A percentile compares a stretch with the other conserved stretches of the same genome.
phyloP scores from a whole-genome alignment of 2,113 vertebrate species.

The Laticauda laticaudata region DNA sequence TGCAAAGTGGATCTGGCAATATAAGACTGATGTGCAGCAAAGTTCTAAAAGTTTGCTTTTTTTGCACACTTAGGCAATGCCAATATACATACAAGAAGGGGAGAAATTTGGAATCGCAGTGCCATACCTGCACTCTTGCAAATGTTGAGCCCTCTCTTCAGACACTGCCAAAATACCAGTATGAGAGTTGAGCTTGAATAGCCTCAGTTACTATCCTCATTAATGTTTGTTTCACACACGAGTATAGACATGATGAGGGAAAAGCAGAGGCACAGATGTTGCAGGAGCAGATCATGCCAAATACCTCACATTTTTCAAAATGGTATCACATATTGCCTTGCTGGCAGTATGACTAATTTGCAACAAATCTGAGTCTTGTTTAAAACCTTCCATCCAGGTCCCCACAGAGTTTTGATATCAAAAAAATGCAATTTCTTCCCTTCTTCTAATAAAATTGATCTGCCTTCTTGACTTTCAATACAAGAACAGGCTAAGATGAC shows the following conservation, averaged over 20 bases:
- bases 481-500: background rate
- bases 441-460: no score
- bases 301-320: background rate
- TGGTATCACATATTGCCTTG: background rate
- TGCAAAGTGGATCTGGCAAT: background rate
- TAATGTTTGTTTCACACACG: background rate
- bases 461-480: background rate
- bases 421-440: background rate
- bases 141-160: background rate
- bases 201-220: background rate
- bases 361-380: background rate
- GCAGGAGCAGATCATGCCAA: background rate
- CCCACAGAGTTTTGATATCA: background rate
- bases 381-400: background rate
- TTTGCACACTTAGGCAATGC: background rate
- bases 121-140: background rate
- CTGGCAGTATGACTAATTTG: background rate
- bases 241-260: background rate
- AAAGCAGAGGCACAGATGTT: background rate
- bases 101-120: background rate
- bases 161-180: background rate
- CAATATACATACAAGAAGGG: background rate
- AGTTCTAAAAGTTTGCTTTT: background rate
- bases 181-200: background rate
- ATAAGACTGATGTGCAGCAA: background rate